phyloP scores from a whole-genome alignment of 1,140 invertebrate genomes.

The Hylaeus volcanicus region DNA sequence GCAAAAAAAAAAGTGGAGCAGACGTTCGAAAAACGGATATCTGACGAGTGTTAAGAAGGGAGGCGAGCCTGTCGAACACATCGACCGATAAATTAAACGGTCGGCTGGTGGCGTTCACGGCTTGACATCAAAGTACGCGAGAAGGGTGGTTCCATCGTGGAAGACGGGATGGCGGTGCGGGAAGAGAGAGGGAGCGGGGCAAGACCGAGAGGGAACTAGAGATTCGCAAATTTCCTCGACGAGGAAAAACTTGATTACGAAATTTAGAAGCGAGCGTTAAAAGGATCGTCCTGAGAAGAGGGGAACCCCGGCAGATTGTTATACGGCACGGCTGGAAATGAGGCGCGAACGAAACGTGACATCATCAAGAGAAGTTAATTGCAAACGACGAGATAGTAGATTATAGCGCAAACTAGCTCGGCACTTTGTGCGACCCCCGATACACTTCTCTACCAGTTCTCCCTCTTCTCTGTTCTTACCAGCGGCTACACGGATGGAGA shows the following conservation, averaged over 20 bases:
- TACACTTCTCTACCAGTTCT: slow-evolving; percentile 17
- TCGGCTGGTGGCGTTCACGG: slow-evolving; percentile 67
- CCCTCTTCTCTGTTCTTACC: background rate
- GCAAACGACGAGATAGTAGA: slow-evolving; percentile 75
- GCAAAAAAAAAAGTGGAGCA: background rate
- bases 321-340: slow-evolving; percentile 68
- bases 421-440: slow-evolving; percentile 63
- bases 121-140: slow-evolving; percentile 70
- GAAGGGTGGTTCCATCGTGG: slow-evolving; percentile 33
- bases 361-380: slow-evolving; percentile 75
- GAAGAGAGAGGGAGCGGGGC: background rate
- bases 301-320: slow-evolving; percentile 60
- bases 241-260: slow-evolving; percentile 78
- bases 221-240: slow-evolving; percentile 69
- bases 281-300: slow-evolving; percentile 60
- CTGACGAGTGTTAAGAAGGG: slow-evolving; percentile 45
- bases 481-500: too few relatives aligned
- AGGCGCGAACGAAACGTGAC: slow-evolving; percentile 70
- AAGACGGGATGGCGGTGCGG: background rate
- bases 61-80: slow-evolving; percentile 65
- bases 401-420: slow-evolving; percentile 72
- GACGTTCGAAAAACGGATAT: slow-evolving; percentile 42
- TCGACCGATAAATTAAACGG: slow-evolving; percentile 73
- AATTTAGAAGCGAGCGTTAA: slow-evolving; percentile 75
- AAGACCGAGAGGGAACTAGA: slow-evolving; percentile 32